A percentile compares a stretch with the other conserved stretches of the same genome.
Evolutionary conservation across 2,888 invertebrate genomes (phyloP).

Genomic region (Branchellion lobata): DNA sequence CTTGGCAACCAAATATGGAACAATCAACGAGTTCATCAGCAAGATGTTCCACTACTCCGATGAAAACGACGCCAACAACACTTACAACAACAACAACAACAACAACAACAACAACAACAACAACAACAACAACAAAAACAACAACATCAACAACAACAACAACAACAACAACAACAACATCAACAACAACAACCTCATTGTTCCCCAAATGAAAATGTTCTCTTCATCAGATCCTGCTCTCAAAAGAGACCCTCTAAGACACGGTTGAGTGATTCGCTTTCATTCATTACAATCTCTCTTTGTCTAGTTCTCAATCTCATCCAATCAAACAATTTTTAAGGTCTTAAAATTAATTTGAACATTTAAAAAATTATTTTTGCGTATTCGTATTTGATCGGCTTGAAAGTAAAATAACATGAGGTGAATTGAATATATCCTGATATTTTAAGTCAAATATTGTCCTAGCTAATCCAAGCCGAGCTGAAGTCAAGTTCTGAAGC

Average conservation of each 20-base stretch:
- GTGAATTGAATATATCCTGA: no score
- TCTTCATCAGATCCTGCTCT: background rate
- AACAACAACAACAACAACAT: background rate
- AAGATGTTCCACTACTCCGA: background rate
- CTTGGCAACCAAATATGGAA: background rate
- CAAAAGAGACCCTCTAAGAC: background rate
- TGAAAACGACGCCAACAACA: background rate
- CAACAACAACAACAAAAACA: background rate
- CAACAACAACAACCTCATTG: background rate
- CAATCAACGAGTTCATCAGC: background rate
- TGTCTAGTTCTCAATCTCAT: no score
- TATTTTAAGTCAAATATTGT: no score
- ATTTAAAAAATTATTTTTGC: no score
- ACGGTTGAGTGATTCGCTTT: constrained; percentile 3
- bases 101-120: background rate
- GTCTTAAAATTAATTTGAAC: no score
- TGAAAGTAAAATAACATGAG: no score
- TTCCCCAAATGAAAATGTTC: background rate
- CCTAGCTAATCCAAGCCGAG: no score
- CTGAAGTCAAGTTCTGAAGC: no score
- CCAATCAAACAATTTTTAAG: no score
- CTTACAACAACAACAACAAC: background rate
- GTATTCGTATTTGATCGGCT: no score
- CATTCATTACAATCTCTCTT: no score
- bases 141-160: background rate